These are phyloP conservation scores for Apis cerana DNA, from an alignment of 1,140 invertebrate genomes.

Conservation along the genomic window DNA sequence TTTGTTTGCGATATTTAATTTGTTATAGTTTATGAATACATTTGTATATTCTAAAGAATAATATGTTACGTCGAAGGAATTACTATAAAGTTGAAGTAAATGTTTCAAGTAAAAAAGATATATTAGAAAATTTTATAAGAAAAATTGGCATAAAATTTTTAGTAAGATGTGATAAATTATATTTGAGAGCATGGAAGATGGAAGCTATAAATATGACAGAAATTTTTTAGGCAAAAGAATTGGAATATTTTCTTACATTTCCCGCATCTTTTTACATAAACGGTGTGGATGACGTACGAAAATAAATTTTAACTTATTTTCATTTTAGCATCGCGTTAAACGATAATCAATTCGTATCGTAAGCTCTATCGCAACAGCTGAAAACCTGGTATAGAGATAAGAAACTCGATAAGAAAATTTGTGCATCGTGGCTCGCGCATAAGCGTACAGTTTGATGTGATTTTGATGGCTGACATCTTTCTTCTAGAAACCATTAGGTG, in stretches of 20 bases:
- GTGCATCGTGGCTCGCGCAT: neutral
- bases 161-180: neutral
- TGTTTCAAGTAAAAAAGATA: no score
- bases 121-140: no score
- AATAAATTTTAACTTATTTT: neutral
- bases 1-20: no score
- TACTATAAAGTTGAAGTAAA: no score
- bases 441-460: neutral
- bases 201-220: neutral
- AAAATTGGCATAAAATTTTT: neutral
- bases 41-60: no score
- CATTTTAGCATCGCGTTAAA: neutral
- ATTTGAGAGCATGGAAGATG: neutral
- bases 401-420: neutral
- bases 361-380: neutral
- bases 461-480: neutral
- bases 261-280: neutral
- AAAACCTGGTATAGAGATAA: neutral
- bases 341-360: slow-evolving; percentile 7
- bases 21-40: no score
- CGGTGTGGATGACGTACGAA: neutral
- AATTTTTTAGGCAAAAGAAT: neutral
- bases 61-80: no score
- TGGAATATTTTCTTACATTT: neutral
- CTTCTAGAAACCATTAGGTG: neutral